Evolutionary conservation across 1,140 invertebrate species (phyloP), one percentile per base, ranked within the genome.

Genomic region (Drosophila nikananu): DNA sequence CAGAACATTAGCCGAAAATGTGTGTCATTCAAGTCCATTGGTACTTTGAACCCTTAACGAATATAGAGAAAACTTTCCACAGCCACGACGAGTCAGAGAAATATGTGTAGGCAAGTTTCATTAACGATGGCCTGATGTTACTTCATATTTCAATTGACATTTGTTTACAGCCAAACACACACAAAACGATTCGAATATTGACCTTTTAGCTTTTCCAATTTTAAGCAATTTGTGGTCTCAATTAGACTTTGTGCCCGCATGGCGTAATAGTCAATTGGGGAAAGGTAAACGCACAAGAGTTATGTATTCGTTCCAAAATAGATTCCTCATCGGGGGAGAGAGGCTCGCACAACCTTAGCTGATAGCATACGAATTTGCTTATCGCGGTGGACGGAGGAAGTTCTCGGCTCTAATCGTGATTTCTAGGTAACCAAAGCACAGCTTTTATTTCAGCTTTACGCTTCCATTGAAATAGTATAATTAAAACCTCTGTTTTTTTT

Each of bases 281-380:
- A 19, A 72, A 73, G 70, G 70, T 73, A 73, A 51, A 10, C 13
- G 62, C 23, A 8, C 19, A 68, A 46, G 55, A 77, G 30, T 82
- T 71, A 67, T 64, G 68, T 66, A 81, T 64, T 64, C 25, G 17
- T 39, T 58, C 52, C 30, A 12, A 57, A 65, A 83, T 79, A 80
- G 65, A 84, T 70, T 76, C 59, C 21, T 32, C 52, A 76, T 35
- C 15, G 49, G 23, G 23, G 52, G 54, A 61, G 54, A 61, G 30
- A 55, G 70, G 46, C 30, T 52, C 63, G 44, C 41, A 41, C 49
- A 73, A 65, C 70, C 48, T 66, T 42, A 13, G 59, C 74, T 72
- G 83, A 86, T 86, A 78, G 75, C 65, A 49, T 48, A 42, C 19
- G 51, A 73, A 81, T 86, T 86, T 64, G 72, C 84, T 86, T 86